phyloP scores from a whole-genome alignment of 2,888 invertebrate species.

The Girardia tigrina region DNA sequence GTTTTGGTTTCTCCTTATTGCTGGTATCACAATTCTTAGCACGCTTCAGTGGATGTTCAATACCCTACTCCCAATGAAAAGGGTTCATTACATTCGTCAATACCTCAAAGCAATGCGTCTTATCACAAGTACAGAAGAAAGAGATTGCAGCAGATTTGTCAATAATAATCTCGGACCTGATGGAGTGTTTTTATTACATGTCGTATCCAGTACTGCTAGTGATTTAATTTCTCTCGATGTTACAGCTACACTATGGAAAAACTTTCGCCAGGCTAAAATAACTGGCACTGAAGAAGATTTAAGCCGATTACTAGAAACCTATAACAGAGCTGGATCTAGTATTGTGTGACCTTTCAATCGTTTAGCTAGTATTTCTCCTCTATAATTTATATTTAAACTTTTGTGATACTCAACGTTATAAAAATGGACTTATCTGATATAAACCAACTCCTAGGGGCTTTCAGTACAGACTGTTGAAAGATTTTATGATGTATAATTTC shows the following conservation, averaged over 20 bases:
- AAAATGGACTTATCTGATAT: constrained; percentile 12
- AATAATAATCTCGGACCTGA: constrained; percentile 47
- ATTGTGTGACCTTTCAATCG: constrained; percentile 35
- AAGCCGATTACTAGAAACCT: constrained; percentile 36
- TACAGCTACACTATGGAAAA: constrained; percentile 41
- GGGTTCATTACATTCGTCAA: constrained; percentile 49
- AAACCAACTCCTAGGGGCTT: constrained; percentile 10
- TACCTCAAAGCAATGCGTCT: constrained; percentile 51
- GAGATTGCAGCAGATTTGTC: constrained; percentile 46
- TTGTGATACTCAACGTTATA: constrained; percentile 18
- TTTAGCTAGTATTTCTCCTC: constrained; percentile 14
- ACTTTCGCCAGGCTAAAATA: constrained; percentile 40
- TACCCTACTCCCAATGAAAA: constrained; percentile 40
- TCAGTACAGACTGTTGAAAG: constrained; percentile 24
- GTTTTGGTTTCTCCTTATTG: constrained; percentile 49
- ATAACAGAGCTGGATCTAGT: constrained; percentile 36
- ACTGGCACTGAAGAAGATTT: constrained; percentile 37
- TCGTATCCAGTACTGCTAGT: constrained; percentile 41
- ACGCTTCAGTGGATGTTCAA: constrained; percentile 44
- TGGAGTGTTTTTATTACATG: constrained; percentile 46
- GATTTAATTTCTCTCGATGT: constrained; percentile 41
- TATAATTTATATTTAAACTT: constrained; percentile 15
- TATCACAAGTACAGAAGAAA: constrained; percentile 45
- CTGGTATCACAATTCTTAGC: constrained; percentile 43
- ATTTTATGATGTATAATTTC: constrained; percentile 20